Evolutionary conservation across 2,113 vertebrate genomes (phyloP), one percentile per base, ranked within the genome.

Genomic region (Carollia perspicillata): DNA sequence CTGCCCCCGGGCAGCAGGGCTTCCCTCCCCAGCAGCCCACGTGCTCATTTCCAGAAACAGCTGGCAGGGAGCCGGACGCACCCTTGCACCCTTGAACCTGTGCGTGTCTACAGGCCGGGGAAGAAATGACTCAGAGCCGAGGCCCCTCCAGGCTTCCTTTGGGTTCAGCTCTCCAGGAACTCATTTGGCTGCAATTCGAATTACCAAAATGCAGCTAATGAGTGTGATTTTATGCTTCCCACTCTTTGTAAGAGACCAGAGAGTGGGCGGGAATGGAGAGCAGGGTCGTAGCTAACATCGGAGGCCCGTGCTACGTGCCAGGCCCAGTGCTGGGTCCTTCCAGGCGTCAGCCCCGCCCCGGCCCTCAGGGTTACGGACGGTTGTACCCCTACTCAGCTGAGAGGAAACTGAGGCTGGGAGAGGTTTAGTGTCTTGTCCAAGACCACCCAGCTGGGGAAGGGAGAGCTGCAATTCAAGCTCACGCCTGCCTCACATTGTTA

Each of bases 11-110:
- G n/a, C 33, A 72, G 13, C 1, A 30, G 4, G 71, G 75, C 60
- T 55, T 30, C 85, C 65, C 44, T n/a, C 37, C 6, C 9, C 66
- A 8, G 84, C 37, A 80, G 66, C 47, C 33, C 40, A 14, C 9
- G 1, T 0, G 0, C 92, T 74, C 6, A 51, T n/a, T 81, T 12
- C 68, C 42, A 89, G 49, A 33, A 63, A 23, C 74, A 60, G 35
- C 22, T 42, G 12, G 18, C 23, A 8, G 6, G 49, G 49, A 74
- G 12, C 18, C 9, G 8, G 47, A 9, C 0, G 7, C 63, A 47
- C n/a, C 42, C 16, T 22, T 28, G 7, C 63, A 47, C n/a, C 42
- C 16, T 22, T 28, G 63, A 20, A 26, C 5, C 0, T 10, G 0
- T 10, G 60, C 22, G 66, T 35, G 6, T 13, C 92, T n/a, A 2